Evolutionary conservation across 2,113 vertebrate species (phyloP).

Genomic region (Tyto alba): DNA sequence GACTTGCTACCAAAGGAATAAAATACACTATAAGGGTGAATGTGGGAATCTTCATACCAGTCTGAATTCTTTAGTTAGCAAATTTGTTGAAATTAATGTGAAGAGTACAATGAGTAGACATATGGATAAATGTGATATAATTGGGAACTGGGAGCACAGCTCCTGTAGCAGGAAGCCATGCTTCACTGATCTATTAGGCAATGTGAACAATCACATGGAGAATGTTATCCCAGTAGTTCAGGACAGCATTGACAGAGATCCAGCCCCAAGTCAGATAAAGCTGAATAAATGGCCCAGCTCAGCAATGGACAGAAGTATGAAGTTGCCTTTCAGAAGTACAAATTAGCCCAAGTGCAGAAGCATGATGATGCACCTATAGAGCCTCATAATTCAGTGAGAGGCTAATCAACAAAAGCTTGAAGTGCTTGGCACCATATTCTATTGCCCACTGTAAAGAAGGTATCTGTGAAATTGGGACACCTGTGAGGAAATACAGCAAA

Average conservation of each 20-base stretch:
- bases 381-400: not conserved
- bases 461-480: not conserved
- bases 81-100: not conserved
- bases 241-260: not conserved
- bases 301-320: not conserved
- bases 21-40: not conserved
- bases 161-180: not conserved
- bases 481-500: not conserved
- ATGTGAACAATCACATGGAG: not conserved
- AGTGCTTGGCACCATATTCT: fast-evolving
- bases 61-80: not conserved
- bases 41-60: not conserved
- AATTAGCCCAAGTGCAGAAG: not conserved
- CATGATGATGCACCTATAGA: not conserved
- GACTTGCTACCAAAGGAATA: not conserved
- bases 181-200: not conserved
- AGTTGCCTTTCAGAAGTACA: not conserved
- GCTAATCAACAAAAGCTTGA: not conserved
- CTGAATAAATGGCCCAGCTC: not conserved
- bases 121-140: not conserved
- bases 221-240: not conserved
- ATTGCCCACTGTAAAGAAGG: not conserved
- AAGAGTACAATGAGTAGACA: not conserved
- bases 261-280: not conserved
- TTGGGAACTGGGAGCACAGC: not conserved